Evolutionary conservation across 2,888 invertebrate genomes (phyloP).

Genomic region (Stegophylla sp.): DNA sequence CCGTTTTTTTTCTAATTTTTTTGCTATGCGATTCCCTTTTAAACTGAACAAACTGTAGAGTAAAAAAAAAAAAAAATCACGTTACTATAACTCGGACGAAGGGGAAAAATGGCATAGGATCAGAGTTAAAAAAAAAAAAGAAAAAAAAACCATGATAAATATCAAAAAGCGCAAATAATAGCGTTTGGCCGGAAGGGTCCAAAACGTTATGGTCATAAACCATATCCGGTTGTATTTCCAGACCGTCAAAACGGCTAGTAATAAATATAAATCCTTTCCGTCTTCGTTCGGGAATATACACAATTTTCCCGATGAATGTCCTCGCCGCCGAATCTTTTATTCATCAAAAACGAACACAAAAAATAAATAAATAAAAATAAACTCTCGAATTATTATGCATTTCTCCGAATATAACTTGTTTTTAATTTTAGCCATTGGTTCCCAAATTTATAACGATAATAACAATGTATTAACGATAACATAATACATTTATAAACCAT

Average conservation of each 20-base stretch:
- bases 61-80: conserved; percentile 18
- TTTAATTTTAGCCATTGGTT: too few species aligned
- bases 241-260: conserved; percentile 36
- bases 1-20: conserved; percentile 2
- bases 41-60: background rate
- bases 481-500: too few species aligned
- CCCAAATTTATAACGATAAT: too few species aligned
- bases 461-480: too few species aligned
- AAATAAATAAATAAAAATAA: too few species aligned
- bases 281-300: conserved; percentile 15
- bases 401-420: too few species aligned
- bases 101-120: conserved; percentile 13
- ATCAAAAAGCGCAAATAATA: conserved; percentile 43
- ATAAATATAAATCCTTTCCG: conserved; percentile 39
- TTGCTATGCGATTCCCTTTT: background rate
- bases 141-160: conserved; percentile 32
- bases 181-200: conserved; percentile 32
- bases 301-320: conserved; percentile 2
- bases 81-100: background rate
- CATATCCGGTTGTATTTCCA: conserved; percentile 46
- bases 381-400: too few species aligned
- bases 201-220: conserved; percentile 45
- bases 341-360: too few species aligned
- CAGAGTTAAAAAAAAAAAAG: conserved; percentile 26
- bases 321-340: background rate